These are phyloP conservation scores for Drosophila elegans DNA, from an alignment of 1,140 invertebrate genomes.

Conservation along the genomic window DNA sequence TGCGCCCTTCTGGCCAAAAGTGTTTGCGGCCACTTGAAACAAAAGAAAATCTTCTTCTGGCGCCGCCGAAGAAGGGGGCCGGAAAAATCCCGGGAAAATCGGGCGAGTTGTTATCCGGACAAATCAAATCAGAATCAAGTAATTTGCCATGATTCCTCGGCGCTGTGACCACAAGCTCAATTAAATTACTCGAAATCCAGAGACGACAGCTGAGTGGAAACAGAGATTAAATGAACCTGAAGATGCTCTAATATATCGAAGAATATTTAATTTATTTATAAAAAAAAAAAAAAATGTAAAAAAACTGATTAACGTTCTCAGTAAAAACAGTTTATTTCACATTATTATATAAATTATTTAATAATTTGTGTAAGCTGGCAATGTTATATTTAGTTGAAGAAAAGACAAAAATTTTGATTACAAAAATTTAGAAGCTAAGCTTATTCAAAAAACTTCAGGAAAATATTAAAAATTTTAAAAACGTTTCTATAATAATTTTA, in stretches of 20 bases:
- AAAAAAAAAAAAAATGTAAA: no score
- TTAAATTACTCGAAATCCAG: constrained; percentile 68
- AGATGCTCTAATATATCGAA: constrained; percentile 6
- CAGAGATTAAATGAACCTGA: neutral
- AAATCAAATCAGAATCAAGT: constrained; percentile 84
- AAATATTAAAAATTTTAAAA: no score
- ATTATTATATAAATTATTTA: no score
- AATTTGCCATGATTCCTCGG: constrained; percentile 73
- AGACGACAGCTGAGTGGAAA: constrained; percentile 1
- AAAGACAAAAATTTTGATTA: no score
- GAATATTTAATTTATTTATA: no score
- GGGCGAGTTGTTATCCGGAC: constrained; percentile 61
- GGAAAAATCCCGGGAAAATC: constrained; percentile 10
- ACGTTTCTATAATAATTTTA: no score
- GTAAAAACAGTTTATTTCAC: no score
- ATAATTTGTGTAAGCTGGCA: no score
- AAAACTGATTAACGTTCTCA: no score
- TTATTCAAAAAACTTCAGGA: no score
- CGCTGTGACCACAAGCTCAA: constrained; percentile 80
- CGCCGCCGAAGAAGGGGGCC: neutral
- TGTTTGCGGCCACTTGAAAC: constrained; percentile 72
- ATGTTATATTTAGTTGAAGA: no score
- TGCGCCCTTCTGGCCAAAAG: constrained; percentile 50
- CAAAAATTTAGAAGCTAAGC: no score
- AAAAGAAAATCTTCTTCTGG: constrained; percentile 44